Evolutionary conservation across 1,140 invertebrate species (phyloP), one percentile per base, ranked within the genome.

Genomic region (Aphelenchoides besseyi): DNA sequence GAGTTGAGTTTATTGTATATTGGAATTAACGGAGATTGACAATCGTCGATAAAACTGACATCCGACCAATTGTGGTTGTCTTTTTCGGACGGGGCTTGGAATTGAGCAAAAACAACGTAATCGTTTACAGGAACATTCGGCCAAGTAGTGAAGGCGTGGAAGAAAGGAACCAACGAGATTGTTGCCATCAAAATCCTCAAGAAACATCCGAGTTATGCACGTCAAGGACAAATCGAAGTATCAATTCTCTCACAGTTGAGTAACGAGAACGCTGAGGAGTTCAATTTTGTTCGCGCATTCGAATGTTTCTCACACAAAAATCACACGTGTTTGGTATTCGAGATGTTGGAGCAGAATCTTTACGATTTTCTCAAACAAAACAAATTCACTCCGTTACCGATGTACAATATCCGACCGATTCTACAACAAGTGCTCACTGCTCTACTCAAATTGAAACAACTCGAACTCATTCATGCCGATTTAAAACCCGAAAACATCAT

Each of bases 281-380:
- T 83, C 88, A 99, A 99, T 87, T 98, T 99, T 89, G 96, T 99
- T 71, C 92, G 96, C 70, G 96, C 95, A 12, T 97, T 94, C 86
- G 97, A 99, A 87, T 98, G 95, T 88, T 99, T 99, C 87, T 93
- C 97, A 87, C 96, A 99, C 88, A 97, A 97, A 86, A 97, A 95
- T 84, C 96, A 99, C 87, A 99, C 96, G 30, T 99, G 96, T 87
- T 89, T 99, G 85, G 97, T 98, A 79, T 99, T 98, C 87, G 96
- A 98, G 87, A 98, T 99, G 95, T 89, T 99, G 74, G 96, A 99
- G 85, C 96, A 98, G 88, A 99, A 99, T 87, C 89, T 99, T 67
- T 99, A 99, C 87, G 97, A 99, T 88, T 99, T 98, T 87, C 90
- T 99, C 63, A 99, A 98, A 86, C 95, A 98, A 86, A 98, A 98